A percentile compares a stretch with the other conserved stretches of the same genome.
These are phyloP conservation scores for Seriola dumerili DNA, from an alignment of 2,113 vertebrate species.

Conservation along the genomic window DNA sequence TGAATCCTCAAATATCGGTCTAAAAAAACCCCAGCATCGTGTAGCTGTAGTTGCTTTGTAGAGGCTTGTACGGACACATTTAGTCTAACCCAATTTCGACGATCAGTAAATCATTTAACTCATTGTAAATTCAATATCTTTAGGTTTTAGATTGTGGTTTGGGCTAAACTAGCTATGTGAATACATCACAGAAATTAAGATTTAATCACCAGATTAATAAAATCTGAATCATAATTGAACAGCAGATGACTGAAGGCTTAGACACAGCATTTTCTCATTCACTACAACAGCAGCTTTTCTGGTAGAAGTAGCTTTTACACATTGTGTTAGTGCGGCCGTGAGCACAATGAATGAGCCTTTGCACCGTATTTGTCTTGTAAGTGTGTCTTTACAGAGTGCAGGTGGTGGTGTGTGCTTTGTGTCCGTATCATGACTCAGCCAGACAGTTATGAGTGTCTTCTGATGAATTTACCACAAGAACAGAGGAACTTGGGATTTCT, in stretches of 20 bases:
- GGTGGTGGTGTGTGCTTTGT: conserved; percentile 46
- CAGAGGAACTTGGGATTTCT: conserved; percentile 38
- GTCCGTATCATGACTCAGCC: conserved; percentile 26
- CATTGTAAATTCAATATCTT: no score
- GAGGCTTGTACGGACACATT: no score
- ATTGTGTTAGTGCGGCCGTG: neutral
- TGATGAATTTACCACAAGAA: conserved; percentile 46
- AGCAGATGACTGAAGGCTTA: neutral
- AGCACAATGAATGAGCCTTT: neutral
- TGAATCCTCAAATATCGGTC: no score
- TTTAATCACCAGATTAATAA: neutral
- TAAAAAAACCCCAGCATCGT: no score
- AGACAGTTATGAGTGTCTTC: conserved; percentile 35
- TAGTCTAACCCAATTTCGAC: no score
- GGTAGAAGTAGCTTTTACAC: neutral
- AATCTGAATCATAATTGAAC: neutral
- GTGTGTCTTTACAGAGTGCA: conserved; percentile 45
- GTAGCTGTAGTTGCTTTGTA: no score
- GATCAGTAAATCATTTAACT: neutral
- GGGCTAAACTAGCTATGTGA: neutral
- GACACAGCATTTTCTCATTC: neutral
- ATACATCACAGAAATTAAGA: neutral
- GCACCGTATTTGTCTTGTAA: conserved; percentile 8
- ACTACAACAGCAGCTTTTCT: neutral
- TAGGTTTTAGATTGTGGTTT: neutral